Evolutionary conservation across 2,888 invertebrate species (phyloP).

Genomic region (Lasioglossum zephyrum): DNA sequence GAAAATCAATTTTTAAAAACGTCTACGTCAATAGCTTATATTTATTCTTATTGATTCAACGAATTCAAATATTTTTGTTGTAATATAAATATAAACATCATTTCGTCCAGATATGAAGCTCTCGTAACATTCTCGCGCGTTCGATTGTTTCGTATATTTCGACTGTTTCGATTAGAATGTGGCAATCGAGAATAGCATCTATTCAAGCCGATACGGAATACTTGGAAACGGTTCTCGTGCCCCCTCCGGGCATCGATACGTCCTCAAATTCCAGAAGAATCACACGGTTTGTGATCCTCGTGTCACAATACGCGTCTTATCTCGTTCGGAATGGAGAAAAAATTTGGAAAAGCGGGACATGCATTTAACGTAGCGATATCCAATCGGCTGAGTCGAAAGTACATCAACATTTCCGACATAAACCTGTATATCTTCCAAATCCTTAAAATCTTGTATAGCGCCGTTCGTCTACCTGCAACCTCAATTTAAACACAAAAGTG

Average conservation of each 20-base stretch:
- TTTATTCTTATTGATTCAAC: too few species aligned
- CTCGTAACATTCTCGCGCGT: neutral
- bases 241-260: constrained; percentile 25
- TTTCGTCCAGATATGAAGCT: too few species aligned
- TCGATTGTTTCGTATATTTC: neutral
- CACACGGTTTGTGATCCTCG: neutral
- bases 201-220: constrained; percentile 29
- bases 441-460: too few species aligned
- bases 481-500: too few species aligned
- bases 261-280: constrained; percentile 29
- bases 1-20: too few species aligned
- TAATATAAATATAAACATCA: too few species aligned
- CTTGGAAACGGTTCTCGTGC: constrained; percentile 18
- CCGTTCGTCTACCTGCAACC: too few species aligned
- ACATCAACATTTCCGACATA: neutral
- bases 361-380: constrained; percentile 4
- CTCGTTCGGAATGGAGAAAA: constrained; percentile 12
- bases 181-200: constrained; percentile 12
- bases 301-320: constrained; percentile 38
- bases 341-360: neutral
- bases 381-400: neutral
- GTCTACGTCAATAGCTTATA: too few species aligned
- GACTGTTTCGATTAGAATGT: neutral
- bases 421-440: too few species aligned
- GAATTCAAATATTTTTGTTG: too few species aligned